Conservation (phyloP, 2,888 invertebrate genomes). For the Biston betularia region DNA sequence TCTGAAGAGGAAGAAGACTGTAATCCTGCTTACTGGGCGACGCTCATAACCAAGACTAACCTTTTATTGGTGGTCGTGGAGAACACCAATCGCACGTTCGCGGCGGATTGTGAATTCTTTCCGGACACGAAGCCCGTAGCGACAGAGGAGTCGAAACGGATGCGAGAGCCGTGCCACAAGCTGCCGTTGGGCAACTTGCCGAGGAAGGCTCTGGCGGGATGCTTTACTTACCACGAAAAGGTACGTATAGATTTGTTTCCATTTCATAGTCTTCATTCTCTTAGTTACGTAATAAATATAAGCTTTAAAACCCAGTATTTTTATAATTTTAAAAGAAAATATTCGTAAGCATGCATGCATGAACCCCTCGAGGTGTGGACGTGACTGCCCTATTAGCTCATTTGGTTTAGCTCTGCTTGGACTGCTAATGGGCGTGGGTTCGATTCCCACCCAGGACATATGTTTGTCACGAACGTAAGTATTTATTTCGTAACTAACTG, state of each 20-base stretch:
- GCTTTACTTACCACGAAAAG: constrained; percentile 91
- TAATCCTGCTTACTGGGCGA: constrained; percentile 87
- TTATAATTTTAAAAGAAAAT: too few relatives aligned
- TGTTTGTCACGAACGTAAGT: too few relatives aligned
- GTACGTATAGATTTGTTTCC: constrained; percentile 64
- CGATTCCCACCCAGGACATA: too few relatives aligned
- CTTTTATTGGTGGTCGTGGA: constrained; percentile 91
- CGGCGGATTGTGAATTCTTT: constrained; percentile 77
- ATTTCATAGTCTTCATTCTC: too few relatives aligned
- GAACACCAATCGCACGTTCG: constrained; percentile 57
- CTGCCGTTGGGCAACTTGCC: constrained; percentile 89
- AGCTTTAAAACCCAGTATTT: too few relatives aligned
- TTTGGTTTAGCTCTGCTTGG: too few relatives aligned
- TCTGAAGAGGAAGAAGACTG: constrained; percentile 65
- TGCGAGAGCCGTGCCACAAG: constrained; percentile 91
- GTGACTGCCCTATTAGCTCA: too few relatives aligned
- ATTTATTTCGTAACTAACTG: too few relatives aligned
- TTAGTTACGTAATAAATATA: too few relatives aligned
- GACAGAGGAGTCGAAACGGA: constrained; percentile 68
- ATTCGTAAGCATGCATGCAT: too few relatives aligned
- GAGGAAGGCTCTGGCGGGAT: constrained; percentile 89
- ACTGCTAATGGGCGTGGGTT: too few relatives aligned
- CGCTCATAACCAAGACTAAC: constrained; percentile 92
- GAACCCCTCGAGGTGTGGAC: too few relatives aligned
- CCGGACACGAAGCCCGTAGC: constrained; percentile 86